Conservation (phyloP, 1,140 invertebrate genomes). For the Drosophila kanapiae region DNA sequence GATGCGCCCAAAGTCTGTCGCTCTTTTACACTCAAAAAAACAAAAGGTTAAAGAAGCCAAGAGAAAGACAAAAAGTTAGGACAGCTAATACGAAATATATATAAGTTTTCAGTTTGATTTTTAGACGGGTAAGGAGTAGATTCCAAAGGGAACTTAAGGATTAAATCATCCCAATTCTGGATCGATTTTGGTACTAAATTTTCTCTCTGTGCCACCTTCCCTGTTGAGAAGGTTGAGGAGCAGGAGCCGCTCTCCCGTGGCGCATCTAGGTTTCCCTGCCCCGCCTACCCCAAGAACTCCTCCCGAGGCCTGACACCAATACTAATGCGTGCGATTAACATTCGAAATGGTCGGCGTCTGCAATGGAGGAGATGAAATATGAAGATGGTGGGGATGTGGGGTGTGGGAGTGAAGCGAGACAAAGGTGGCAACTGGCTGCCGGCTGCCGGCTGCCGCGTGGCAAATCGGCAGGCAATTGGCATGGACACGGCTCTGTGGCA, state of each 20-base stretch:
- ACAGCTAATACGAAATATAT: too few relatives aligned
- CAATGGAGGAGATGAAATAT: conserved; percentile 11
- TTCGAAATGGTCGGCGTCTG: conserved; percentile 57
- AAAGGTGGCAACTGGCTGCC: conserved; percentile 1
- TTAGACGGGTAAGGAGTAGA: too few relatives aligned
- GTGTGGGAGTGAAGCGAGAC: background rate
- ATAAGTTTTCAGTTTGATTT: too few relatives aligned
- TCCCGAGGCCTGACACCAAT: conserved; percentile 77
- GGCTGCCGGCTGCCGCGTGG: background rate
- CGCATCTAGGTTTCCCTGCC: conserved; percentile 26
- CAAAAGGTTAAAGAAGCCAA: background rate
- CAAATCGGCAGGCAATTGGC: conserved; percentile 49
- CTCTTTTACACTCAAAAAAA: background rate
- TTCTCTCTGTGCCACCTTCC: background rate
- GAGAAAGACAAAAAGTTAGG: too few relatives aligned
- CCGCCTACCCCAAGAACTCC: conserved; percentile 7
- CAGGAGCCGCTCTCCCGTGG: conserved; percentile 38
- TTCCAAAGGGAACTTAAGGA: too few relatives aligned
- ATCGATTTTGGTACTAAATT: too few relatives aligned
- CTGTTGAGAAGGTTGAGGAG: background rate
- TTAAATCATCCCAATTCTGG: too few relatives aligned
- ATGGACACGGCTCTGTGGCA: conserved; percentile 9
- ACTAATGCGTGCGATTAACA: conserved; percentile 82
- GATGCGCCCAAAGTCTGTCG: conserved; percentile 56
- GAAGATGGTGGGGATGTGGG: background rate